These are phyloP conservation scores for Circaetus cinerascens DNA, from an alignment of 2,113 vertebrate species.

Conservation along the genomic window DNA sequence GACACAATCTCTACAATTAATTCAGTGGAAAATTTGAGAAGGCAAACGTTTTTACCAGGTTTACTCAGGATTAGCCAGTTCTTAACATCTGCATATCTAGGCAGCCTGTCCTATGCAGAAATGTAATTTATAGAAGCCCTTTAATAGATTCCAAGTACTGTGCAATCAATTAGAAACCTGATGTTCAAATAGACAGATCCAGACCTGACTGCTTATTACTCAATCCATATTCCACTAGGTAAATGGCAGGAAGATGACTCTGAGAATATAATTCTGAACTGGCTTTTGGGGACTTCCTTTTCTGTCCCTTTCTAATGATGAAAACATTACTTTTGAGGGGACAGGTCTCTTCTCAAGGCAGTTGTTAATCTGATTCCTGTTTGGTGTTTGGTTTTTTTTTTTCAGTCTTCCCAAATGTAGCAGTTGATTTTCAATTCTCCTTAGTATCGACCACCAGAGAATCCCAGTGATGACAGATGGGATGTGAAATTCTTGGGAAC, in stretches of 20 bases:
- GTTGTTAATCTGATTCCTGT: neutral
- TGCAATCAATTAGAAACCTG: conserved; percentile 20
- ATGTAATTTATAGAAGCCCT: neutral
- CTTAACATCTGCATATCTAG: neutral
- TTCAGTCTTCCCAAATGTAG: neutral
- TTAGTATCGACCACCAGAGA: rapidly evolving
- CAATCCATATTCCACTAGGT: neutral
- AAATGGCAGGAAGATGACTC: neutral
- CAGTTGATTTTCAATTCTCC: neutral
- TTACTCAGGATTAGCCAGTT: neutral
- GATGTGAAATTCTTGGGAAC: neutral
- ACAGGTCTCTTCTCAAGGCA: neutral
- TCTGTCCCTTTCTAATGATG: neutral
- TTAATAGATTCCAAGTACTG: neutral
- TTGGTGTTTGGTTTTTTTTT: neutral
- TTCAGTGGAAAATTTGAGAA: neutral
- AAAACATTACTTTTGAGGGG: neutral
- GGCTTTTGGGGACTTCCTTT: neutral
- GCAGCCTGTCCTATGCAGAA: neutral
- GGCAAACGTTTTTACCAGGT: neutral
- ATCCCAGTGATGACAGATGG: neutral
- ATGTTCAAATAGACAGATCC: neutral
- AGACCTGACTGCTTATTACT: neutral
- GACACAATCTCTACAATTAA: neutral
- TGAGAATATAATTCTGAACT: neutral